A percentile compares a stretch with the other conserved stretches of the same genome.
phyloP scores from a whole-genome alignment of 2,113 vertebrate species.

The Danio rerio region DNA sequence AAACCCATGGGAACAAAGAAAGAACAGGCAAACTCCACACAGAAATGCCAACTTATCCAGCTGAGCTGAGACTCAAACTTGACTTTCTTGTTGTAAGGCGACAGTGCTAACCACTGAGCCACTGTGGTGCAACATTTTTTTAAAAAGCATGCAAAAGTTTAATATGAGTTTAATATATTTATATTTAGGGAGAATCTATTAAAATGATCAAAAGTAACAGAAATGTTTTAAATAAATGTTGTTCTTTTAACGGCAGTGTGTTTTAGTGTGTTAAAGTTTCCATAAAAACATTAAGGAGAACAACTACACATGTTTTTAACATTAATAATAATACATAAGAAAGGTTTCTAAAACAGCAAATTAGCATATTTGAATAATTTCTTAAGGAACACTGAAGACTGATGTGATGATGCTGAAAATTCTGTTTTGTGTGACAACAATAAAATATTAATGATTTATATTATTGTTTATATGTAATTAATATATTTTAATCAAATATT shows the following conservation, averaged over 20 bases:
- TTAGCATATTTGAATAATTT: conserved; percentile 1
- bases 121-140: no score
- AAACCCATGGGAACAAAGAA: no score
- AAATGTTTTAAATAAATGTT: neutral
- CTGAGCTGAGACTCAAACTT: no score
- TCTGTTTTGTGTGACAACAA: neutral
- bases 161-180: neutral
- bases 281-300: neutral
- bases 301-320: neutral
- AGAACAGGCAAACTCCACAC: no score
- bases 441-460: neutral
- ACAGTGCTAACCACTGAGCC: no score
- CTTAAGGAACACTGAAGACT: neutral
- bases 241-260: no score
- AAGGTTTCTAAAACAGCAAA: neutral
- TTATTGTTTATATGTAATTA: no score
- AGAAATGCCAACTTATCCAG: no score
- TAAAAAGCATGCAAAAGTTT: no score
- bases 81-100: no score
- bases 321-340: neutral
- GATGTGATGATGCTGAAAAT: neutral
- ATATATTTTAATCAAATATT: no score
- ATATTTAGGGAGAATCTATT: neutral
- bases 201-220: neutral
- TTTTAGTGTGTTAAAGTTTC: no score